phyloP scores from a whole-genome alignment of 2,113 vertebrate genomes.

The Pipra filicauda region DNA sequence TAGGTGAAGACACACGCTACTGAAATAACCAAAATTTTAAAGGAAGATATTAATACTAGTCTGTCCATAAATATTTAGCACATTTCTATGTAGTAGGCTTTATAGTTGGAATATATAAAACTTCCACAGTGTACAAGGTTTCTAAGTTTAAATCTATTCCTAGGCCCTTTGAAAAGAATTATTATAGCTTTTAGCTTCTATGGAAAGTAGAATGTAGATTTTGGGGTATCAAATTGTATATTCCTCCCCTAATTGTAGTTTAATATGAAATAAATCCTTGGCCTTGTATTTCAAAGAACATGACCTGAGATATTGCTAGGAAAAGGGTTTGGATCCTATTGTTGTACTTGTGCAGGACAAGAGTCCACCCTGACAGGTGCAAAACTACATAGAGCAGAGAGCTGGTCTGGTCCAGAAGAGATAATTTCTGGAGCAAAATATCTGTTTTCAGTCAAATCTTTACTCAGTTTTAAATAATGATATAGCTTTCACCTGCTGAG shows the following conservation, averaged over 20 bases:
- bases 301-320: not conserved
- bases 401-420: not conserved
- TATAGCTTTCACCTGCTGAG: not conserved
- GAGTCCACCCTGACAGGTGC: not conserved
- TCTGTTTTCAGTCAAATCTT: not conserved
- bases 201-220: not conserved
- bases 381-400: not conserved
- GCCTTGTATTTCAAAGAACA: not conserved
- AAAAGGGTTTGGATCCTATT: not conserved
- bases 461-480: not conserved
- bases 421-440: not conserved
- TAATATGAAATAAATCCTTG: not conserved
- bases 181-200: not conserved
- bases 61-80: not conserved
- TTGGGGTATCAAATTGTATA: not conserved
- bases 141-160: not conserved
- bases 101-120: not conserved
- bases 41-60: not conserved
- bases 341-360: not conserved
- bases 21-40: not conserved
- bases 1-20: conserved; percentile 26
- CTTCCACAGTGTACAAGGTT: not conserved
- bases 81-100: not conserved
- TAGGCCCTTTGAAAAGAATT: not conserved
- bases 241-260: not conserved